Evolutionary conservation across 1,140 invertebrate species (phyloP).

Genomic region (Eumeta japonica): DNA sequence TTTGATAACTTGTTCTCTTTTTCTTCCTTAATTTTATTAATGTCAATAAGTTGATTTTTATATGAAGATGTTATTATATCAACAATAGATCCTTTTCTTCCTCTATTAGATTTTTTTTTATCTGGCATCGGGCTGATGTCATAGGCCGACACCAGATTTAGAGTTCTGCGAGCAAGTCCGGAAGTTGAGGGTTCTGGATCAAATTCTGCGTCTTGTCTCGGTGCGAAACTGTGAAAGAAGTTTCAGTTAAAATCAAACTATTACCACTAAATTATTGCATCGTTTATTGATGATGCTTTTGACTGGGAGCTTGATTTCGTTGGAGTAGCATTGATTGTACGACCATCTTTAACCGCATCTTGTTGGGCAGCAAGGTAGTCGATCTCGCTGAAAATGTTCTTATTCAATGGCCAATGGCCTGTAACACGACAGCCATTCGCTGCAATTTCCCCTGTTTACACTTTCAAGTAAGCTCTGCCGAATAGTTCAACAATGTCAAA

Average conservation of each 20-base stretch:
- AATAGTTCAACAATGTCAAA: constrained; percentile 10
- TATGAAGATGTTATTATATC: constrained; percentile 14
- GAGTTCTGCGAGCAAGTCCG: constrained; percentile 13
- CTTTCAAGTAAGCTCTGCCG: not conserved
- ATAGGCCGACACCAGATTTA: constrained; percentile 15
- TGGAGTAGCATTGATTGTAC: constrained; percentile 9
- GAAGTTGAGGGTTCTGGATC: constrained; percentile 13
- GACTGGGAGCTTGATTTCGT: too few species aligned
- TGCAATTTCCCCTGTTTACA: too few species aligned
- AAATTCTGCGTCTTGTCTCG: too few species aligned
- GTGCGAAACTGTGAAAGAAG: too few species aligned
- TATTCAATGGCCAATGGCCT: constrained; percentile 20
- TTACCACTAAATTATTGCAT: too few species aligned
- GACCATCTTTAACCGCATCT: constrained; percentile 19
- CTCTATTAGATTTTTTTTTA: constrained; percentile 15
- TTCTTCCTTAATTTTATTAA: constrained; percentile 12
- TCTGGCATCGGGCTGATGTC: constrained; percentile 15
- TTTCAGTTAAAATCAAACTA: too few species aligned
- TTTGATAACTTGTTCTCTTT: constrained; percentile 14
- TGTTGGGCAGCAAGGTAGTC: constrained; percentile 17
- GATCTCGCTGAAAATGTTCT: constrained; percentile 14
- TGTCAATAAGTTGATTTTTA: constrained; percentile 13
- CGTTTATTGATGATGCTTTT: too few species aligned
- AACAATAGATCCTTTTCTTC: constrained; percentile 15
- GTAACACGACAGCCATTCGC: constrained; percentile 14